These are phyloP conservation scores for Ferdinandea cuprea DNA, from an alignment of 2,888 invertebrate genomes.

Conservation along the genomic window DNA sequence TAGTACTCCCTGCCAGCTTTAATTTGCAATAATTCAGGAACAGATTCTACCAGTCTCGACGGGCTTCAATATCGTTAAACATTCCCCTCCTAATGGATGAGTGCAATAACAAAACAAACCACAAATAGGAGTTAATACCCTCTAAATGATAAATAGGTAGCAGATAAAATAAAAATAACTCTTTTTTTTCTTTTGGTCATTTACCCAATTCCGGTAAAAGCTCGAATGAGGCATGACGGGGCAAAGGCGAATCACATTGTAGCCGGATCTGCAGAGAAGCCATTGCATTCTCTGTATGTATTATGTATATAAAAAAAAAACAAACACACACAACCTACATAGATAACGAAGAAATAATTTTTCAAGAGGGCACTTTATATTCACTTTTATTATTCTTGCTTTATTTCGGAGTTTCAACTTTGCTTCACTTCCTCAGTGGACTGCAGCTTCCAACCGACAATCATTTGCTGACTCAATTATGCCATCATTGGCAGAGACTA, in stretches of 20 bases:
- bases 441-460: constrained; percentile 17
- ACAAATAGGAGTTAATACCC: constrained; percentile 4
- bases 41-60: no score
- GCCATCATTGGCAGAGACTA: constrained; percentile 7
- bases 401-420: no score
- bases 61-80: no score
- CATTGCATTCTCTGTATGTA: constrained; percentile 1
- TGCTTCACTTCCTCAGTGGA: no score
- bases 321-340: neutral
- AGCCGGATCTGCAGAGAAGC: neutral
- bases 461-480: constrained; percentile 34
- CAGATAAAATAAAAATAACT: neutral
- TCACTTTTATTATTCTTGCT: constrained; percentile 13
- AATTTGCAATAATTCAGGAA: no score
- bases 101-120: neutral
- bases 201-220: constrained; percentile 8
- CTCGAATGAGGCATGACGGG: neutral
- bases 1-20: no score
- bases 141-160: neutral
- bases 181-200: constrained; percentile 12
- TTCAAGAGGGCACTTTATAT: constrained; percentile 25
- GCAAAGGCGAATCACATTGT: neutral
- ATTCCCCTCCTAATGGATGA: no score
- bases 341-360: constrained; percentile 19
- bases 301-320: neutral